Conservation (phyloP, 2,888 invertebrate species). For the Orthosia gothica region DNA sequence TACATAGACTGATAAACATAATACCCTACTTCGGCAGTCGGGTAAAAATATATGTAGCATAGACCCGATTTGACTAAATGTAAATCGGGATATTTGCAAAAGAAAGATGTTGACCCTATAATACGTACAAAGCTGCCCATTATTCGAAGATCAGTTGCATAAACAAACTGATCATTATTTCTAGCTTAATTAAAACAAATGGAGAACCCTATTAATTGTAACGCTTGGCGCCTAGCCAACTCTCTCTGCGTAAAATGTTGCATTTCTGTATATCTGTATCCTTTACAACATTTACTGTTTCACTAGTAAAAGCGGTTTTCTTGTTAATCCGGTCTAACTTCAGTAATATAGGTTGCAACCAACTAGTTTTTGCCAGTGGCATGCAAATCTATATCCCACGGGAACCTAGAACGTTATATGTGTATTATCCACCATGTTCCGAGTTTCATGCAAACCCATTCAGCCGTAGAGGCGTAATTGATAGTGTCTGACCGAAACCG, state of each 20-base stretch:
- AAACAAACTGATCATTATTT: slow-evolving; percentile 48
- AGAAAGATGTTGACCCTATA: neutral
- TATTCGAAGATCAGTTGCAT: slow-evolving; percentile 7
- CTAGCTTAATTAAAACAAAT: slow-evolving; percentile 31
- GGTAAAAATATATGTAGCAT: too few relatives aligned
- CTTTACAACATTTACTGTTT: slow-evolving; percentile 5
- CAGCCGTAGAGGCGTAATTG: too few relatives aligned
- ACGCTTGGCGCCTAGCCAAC: slow-evolving; percentile 33
- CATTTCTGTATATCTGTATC: neutral
- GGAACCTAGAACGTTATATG: too few relatives aligned
- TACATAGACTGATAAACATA: too few relatives aligned
- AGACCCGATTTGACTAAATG: too few relatives aligned
- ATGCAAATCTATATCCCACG: too few relatives aligned
- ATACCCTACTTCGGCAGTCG: too few relatives aligned
- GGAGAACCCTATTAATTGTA: slow-evolving; percentile 42
- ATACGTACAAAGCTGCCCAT: neutral
- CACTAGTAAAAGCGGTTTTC: slow-evolving; percentile 18
- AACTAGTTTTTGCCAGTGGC: too few relatives aligned
- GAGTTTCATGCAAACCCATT: too few relatives aligned
- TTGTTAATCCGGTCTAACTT: neutral
- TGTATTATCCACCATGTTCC: too few relatives aligned
- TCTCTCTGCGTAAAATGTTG: slow-evolving; percentile 17
- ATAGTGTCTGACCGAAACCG: too few relatives aligned
- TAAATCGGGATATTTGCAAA: neutral
- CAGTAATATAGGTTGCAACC: neutral